Percentiles rank a stretch among this genome's conserved stretches.
These are phyloP conservation scores for Notocelia uddmanniana DNA, from an alignment of 2,888 invertebrate genomes.

Conservation along the genomic window DNA sequence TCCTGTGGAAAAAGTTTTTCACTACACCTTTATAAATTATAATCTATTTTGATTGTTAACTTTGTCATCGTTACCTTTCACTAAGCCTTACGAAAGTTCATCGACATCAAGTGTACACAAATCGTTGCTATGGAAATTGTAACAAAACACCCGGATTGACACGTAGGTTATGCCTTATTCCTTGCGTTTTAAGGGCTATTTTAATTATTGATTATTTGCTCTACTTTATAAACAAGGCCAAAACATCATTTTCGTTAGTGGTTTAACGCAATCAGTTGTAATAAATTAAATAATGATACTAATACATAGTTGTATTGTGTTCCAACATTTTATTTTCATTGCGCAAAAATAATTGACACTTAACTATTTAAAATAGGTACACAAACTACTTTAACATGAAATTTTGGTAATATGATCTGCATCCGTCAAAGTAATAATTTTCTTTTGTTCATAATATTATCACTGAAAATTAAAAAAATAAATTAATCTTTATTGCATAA, in stretches of 20 bases:
- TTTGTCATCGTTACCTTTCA: constrained; percentile 15
- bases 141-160: constrained; percentile 59
- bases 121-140: constrained; percentile 69
- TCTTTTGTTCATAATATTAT: too few species aligned
- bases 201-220: constrained; percentile 42
- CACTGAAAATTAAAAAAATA: too few species aligned
- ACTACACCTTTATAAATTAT: not conserved
- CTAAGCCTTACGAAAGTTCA: constrained; percentile 54
- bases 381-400: too few species aligned
- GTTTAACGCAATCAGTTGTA: constrained; percentile 3
- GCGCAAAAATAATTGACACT: too few species aligned
- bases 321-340: too few species aligned
- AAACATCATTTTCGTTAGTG: constrained; percentile 8
- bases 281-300: too few species aligned
- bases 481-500: too few species aligned
- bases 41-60: not conserved
- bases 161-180: constrained; percentile 51
- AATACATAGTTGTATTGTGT: too few species aligned
- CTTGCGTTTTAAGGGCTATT: constrained; percentile 51
- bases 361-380: too few species aligned
- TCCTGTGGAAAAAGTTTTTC: too few species aligned
- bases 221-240: constrained; percentile 34
- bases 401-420: too few species aligned
- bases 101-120: constrained; percentile 60
- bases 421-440: too few species aligned